These are phyloP conservation scores for Sebastolobus alascanus DNA, from an alignment of 2,797 vertebrate genomes.

Conservation along the genomic window DNA sequence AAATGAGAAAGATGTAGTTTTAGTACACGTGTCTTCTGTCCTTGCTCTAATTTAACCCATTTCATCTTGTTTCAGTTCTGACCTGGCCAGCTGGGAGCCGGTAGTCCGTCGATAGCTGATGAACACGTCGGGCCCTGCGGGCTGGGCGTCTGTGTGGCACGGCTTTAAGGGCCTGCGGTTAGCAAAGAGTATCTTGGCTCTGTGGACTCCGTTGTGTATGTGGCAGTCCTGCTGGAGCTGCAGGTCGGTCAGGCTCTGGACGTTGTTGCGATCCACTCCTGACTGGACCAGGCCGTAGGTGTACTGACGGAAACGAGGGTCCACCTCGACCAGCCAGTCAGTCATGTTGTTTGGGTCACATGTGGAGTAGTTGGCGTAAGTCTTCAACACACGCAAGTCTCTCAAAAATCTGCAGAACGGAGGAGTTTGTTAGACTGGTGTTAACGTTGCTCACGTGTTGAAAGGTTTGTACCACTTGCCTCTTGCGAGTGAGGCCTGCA, in stretches of 20 bases:
- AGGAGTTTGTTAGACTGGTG: neutral
- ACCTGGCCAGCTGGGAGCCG: slow-evolving; percentile 98
- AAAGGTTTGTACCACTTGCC: slow-evolving; percentile 74
- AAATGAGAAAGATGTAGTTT: neutral
- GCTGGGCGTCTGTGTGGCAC: slow-evolving; percentile 82
- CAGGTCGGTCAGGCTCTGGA: slow-evolving; percentile 91
- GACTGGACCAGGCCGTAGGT: slow-evolving; percentile 94
- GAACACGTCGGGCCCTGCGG: slow-evolving; percentile 92
- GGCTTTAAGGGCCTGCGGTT: slow-evolving; percentile 86
- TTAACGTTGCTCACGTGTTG: neutral
- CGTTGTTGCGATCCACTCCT: slow-evolving; percentile 89
- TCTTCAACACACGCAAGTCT: slow-evolving; percentile 95
- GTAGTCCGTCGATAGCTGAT: slow-evolving; percentile 97
- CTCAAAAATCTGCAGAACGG: slow-evolving; percentile 89
- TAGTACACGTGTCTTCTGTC: too few relatives aligned
- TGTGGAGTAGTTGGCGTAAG: slow-evolving; percentile 94
- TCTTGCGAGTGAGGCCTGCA: slow-evolving; percentile 91
- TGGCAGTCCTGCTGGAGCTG: slow-evolving; percentile 93
- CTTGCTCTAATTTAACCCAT: neutral
- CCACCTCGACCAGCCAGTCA: slow-evolving; percentile 92
- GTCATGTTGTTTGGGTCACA: slow-evolving; percentile 97
- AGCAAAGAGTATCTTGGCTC: slow-evolving; percentile 89
- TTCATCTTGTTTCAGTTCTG: slow-evolving; percentile 24
- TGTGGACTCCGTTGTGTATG: slow-evolving; percentile 90
- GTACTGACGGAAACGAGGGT: slow-evolving; percentile 95